Base-by-base conservation (phyloP, 2,888 invertebrate genomes). In the Drosophila rubida region DNA sequence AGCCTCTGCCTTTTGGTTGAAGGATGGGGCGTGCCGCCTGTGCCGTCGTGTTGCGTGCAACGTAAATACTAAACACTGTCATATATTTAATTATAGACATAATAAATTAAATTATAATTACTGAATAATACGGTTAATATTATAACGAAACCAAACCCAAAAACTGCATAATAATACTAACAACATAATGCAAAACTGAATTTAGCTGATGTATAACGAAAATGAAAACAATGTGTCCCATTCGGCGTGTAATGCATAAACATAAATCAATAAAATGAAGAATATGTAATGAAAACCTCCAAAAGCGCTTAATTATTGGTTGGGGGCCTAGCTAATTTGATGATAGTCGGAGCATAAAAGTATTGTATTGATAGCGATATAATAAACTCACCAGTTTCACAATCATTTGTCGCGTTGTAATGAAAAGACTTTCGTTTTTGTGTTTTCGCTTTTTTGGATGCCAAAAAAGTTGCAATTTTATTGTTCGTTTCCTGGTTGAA, bases 181-280 rank as follows among this genome's bases (percentile, higher is more conserved):
- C 37, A 27, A 30, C 13, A 13, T 32, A 54, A 44, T 42, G 32
- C 44, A 44, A 54, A 84, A 82, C 80, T 76, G 86, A 87, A 75
- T 76, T 79, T 82, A 79, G 82, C 68, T 70, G 85, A 82, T 85
- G 80, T 82, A 72, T 85, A 87, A 82, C 65, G 69, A 81, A 54
- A 69, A 27, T 27, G 14, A 42, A 13, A 48, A 16, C 39, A 41
- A 72, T 72, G 59, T 80, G 66, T 67, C 69, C 51, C 61, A 61
- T 73, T 83, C 60, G 75, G 71, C 78, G 78, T 83, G 54, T 71
- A 80, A 66, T 76, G 69, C 82, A 87, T 82, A 71, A 44, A 63
- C 60, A 19, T 78, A 69, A 87, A 78, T 68, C 57, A 82, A 81
- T 87, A 81, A 87, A 82, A 79, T 74, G 49, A 58, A 70, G 67